These are phyloP conservation scores for Trissolcus brochymenae DNA, from an alignment of 2,888 invertebrate genomes.

Conservation along the genomic window DNA sequence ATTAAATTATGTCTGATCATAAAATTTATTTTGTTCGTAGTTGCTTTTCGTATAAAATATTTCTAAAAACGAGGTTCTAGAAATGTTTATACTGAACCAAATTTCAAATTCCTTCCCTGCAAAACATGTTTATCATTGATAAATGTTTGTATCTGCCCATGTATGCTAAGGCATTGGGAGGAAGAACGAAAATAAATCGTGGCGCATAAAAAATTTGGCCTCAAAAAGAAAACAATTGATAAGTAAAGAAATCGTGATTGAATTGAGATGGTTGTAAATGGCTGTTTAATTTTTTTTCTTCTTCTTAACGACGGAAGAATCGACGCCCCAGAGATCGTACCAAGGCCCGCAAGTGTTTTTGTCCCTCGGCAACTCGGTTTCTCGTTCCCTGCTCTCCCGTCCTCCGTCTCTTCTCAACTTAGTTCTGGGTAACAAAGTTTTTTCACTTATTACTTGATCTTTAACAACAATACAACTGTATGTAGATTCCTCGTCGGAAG, in stretches of 20 bases:
- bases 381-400: constrained; percentile 67
- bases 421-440: constrained; percentile 82
- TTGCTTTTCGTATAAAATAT: constrained; percentile 29
- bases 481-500: constrained; percentile 76
- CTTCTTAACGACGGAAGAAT: constrained; percentile 82
- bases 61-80: constrained; percentile 47
- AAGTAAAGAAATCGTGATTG: constrained; percentile 23
- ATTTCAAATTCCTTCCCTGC: background rate
- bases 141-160: too few species aligned
- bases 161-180: background rate
- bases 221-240: constrained; percentile 13
- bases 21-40: background rate
- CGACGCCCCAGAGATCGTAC: constrained; percentile 92
- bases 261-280: constrained; percentile 25
- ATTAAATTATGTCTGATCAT: background rate
- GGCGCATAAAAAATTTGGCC: background rate
- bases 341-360: constrained; percentile 89
- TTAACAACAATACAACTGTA: constrained; percentile 88
- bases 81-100: constrained; percentile 36
- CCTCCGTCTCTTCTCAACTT: constrained; percentile 80
- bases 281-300: constrained; percentile 68
- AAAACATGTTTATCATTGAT: too few species aligned
- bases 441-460: constrained; percentile 79
- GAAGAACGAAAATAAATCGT: too few species aligned
- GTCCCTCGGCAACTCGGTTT: constrained; percentile 62